Conservation (phyloP, 23 tunicate species). For the Ciona savignyi region DNA sequence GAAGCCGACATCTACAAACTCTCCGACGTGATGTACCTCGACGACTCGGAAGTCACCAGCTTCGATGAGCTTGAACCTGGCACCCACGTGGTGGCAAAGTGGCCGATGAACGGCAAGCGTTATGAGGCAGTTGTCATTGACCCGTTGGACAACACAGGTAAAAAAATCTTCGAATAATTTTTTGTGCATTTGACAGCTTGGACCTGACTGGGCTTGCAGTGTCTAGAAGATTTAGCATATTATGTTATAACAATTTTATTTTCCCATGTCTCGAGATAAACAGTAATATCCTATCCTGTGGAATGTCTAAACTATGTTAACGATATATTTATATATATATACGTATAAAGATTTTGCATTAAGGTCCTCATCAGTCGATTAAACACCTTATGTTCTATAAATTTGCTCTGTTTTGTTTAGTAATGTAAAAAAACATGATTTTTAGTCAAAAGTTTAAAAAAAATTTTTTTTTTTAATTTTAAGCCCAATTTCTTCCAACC, state of each 20-base stretch:
- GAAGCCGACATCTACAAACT: slow-evolving; percentile 86
- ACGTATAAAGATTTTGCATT: not conserved
- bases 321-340: not conserved
- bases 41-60: slow-evolving; percentile 68
- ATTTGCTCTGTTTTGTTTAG: too few species aligned
- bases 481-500: not conserved
- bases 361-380: too few species aligned
- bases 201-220: too few species aligned
- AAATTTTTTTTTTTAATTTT: too few species aligned
- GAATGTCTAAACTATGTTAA: too few species aligned
- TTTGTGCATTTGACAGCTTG: too few species aligned
- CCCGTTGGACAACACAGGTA: slow-evolving; percentile 83
- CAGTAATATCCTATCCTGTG: not conserved
- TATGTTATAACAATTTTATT: too few species aligned
- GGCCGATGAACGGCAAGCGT: slow-evolving; percentile 87
- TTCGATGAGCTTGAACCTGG: slow-evolving; percentile 83
- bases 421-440: too few species aligned
- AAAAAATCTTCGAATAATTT: not conserved
- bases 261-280: too few species aligned
- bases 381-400: too few species aligned
- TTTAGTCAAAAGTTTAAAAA: too few species aligned
- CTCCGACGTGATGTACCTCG: slow-evolving; percentile 74
- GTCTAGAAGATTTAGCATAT: too few species aligned
- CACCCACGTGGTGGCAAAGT: slow-evolving; percentile 73
- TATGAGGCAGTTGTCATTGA: slow-evolving; percentile 80